A percentile compares a stretch with the other conserved stretches of the same genome.
Evolutionary conservation across 2,113 vertebrate species (phyloP).

Genomic region (Rhizomys pruinosus): DNA sequence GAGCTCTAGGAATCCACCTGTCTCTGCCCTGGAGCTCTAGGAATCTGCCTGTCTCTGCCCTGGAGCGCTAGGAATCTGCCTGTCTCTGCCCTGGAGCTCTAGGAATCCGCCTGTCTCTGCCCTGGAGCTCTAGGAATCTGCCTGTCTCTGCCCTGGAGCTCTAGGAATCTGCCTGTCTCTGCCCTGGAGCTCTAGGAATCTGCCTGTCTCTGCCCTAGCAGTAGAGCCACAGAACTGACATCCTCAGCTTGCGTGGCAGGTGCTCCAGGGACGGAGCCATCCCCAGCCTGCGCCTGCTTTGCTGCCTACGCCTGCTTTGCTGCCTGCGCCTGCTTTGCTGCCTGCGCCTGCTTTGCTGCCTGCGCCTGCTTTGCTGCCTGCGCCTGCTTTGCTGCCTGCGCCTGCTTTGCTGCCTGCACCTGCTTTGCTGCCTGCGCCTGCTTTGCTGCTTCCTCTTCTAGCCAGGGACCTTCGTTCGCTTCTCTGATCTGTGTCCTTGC

Average conservation of each 20-base stretch:
- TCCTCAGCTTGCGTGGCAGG: background rate
- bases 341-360: too few relatives aligned
- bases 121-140: too few relatives aligned
- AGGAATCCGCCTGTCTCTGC: background rate
- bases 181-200: too few relatives aligned
- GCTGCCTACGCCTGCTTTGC: too few relatives aligned
- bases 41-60: background rate
- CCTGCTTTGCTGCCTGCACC: too few relatives aligned
- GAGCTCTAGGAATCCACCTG: too few relatives aligned
- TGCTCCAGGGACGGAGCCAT: background rate
- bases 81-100: background rate
- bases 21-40: background rate
- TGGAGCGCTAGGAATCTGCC: too few relatives aligned
- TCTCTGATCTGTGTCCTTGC: fast-evolving
- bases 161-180: background rate
- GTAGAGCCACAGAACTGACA: background rate
- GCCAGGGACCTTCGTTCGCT: fast-evolving
- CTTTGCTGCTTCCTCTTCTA: background rate
- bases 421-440: too few relatives aligned
- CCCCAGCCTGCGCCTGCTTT: background rate
- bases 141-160: background rate
- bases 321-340: too few relatives aligned
- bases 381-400: too few relatives aligned
- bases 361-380: too few relatives aligned
- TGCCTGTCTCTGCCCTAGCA: too few relatives aligned